Base-by-base conservation (phyloP, 2,888 invertebrate species). In the Mechanitis mazaeus region DNA sequence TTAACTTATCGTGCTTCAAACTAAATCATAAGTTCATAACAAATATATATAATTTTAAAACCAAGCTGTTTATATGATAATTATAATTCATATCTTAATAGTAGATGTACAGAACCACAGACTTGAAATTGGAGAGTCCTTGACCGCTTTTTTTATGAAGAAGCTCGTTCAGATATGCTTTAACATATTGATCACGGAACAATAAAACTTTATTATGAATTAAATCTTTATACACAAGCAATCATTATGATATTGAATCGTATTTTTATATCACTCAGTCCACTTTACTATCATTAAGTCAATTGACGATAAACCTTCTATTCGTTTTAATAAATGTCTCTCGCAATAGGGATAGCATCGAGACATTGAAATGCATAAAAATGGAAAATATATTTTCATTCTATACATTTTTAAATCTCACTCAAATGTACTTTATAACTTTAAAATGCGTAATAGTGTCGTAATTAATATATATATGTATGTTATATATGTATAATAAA, bases 281-380 rank as follows among this genome's bases (percentile, higher is more conserved):
- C 68, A 67, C 68, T 71, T 72, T 70, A 71, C 64, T 68, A 65
- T 70, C 72, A 67, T 72, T 71, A 72, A 68, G 68, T 65, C 71
- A 72, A 72, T 72, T 72, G 72, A 65, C 64, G 56, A 59, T 61
- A 59, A 64, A 64, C 62, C 65, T 65, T 68, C 61, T 64, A 60
- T 63, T 59, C 60, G 47, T 59, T 64, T 66, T 59, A 31, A 6
- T 6, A 50, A 50, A 31, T 9, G 6, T 7, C 47, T n/a, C 47
- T 47, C 47, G n/a, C 47, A 20, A n/a, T 12, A 47, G 47, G 47
- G 47, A 47, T 47, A 28, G 28, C 47, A 28, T n/a, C 20, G n/a
- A 20, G 20, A 47, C 6, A 47, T 20, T 20, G 20, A 20, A 20
- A 20, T 20, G 20, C 20, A 20, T 20, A 20, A 20, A 20, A 20